Base-by-base conservation (phyloP, 2,888 invertebrate genomes). In the Athalia cordata region DNA sequence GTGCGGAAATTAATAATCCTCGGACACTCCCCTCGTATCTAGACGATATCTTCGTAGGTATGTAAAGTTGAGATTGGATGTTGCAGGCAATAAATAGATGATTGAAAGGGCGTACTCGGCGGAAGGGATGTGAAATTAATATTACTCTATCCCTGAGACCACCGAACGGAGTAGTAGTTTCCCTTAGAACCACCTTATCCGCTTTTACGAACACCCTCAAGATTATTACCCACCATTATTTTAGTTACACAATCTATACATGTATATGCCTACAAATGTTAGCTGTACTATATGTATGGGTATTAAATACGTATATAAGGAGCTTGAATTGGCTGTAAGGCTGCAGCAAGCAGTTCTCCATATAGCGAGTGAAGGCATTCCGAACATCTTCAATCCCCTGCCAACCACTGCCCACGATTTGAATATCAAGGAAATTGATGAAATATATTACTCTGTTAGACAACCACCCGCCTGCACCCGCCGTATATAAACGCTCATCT, bases 111-210 rank as follows among this genome's bases (percentile, higher is more conserved):
- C 80, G 84, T 81, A 82, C 80, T 84, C 84, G 50, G 57, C 75
- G 87, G 87, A 87, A 87, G 89, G 88, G 88, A 89, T 88, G 89
- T 89, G 89, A 89, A 89, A 89, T 89, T 89, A 88, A 89, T 89
- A 89, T 87, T 88, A 87, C 86, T 87, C 86, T 81, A 85, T 86
- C 85, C 82, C 83, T 83, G 84, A 83, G 29, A 29, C 82, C 82
- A 4, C 72, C 9, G 55, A 55, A 55, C 55, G 9, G 9, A 11
- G n/a, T 55, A 11, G 55, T n/a, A 11, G 55, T 55, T 55, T 11
- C 55, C n/a, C 9, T 55, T 55, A 55, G 8, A 11, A n/a, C 55
- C 55, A 55, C n/a, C 55, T 11, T n/a, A 55, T 29, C 29, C 29
- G 29, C 29, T 29, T 29, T 29, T 29, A 29, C 29, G 52, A 52